Conservation (phyloP, 2,888 invertebrate species). For the Thymelicus sylvestris region DNA sequence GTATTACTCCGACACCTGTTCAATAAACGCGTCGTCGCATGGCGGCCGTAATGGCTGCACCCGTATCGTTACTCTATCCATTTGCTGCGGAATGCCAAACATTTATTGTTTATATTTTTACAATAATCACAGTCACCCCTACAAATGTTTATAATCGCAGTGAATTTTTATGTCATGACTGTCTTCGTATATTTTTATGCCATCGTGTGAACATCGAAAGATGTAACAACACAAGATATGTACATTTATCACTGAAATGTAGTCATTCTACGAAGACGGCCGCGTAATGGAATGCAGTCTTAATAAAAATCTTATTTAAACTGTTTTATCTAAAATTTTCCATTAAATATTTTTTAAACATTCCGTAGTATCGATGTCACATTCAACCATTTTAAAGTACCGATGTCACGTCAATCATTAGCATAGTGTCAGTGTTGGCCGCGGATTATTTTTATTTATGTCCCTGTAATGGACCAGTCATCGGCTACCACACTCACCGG, state of each 20-base stretch:
- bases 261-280: no score
- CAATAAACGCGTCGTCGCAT: neutral
- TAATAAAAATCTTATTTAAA: no score
- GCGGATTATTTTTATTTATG: slow-evolving; percentile 28
- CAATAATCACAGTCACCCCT: slow-evolving; percentile 8
- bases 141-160: neutral
- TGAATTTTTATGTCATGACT: slow-evolving; percentile 18
- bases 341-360: neutral
- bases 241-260: no score
- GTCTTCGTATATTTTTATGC: slow-evolving; percentile 11
- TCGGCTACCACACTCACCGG: slow-evolving; percentile 1
- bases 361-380: neutral
- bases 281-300: no score
- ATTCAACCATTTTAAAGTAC: neutral
- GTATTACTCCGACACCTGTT: neutral
- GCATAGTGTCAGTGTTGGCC: slow-evolving; percentile 2
- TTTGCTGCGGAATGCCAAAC: slow-evolving; percentile 11
- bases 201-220: neutral
- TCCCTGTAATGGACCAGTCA: slow-evolving; percentile 9
- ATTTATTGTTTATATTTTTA: slow-evolving; percentile 21
- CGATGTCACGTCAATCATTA: slow-evolving; percentile 12
- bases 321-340: neutral
- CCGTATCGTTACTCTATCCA: neutral
- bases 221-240: no score
- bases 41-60: neutral